Base-by-base conservation (phyloP, 2,113 vertebrate species). In the Engystomops pustulosus region DNA sequence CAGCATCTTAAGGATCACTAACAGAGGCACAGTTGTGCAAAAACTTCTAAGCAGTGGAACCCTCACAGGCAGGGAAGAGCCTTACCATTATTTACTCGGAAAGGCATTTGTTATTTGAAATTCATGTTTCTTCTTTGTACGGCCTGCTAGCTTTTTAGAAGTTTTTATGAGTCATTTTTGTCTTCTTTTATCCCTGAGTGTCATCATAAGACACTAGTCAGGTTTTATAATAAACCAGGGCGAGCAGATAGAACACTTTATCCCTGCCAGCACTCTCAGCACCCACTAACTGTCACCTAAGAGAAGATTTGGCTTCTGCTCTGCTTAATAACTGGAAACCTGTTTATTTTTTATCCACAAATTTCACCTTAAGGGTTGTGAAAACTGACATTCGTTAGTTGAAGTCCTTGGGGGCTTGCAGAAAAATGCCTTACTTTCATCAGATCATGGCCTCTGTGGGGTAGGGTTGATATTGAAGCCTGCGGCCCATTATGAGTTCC, bases 231-330 rank as follows among this genome's bases (percentile, higher is more conserved):
- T 80, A 80, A 80, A 53, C 20, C 65, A 12, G 38, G 65, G 79
- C 36, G 27, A 49, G 60, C 4, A 12, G 14, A 49, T 25, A 67
- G 78, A 67, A 80, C 79, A 81, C 65, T 69, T 81, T 81, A 81
- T 81, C 79, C 55, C 55, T 79, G 55, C 36, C 6, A 44, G 36
- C 6, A 0, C 27, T 65, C 14, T 10, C 55, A 49, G 23, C 25
- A 68, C 17, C 60, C 60, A 68, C 49, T 80, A 80, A 49, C 38
- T 49, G 41, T 68, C 62, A 68, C 5, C 1, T n/a, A 32, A 67
- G 55, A 38, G 55, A 60, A 79, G 38, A 60, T 62, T 79, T 79
- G 55, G 27, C 60, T 36, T 80, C 18, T 34, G 9, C 11, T 67
- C 9, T n/a, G 17, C 18, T 27, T 45, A 8, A 41, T 34, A 27